Percentiles rank a stretch among this genome's conserved stretches.
Evolutionary conservation across 2,797 vertebrate species (phyloP).

Genomic region (Girardinus metallicus): DNA sequence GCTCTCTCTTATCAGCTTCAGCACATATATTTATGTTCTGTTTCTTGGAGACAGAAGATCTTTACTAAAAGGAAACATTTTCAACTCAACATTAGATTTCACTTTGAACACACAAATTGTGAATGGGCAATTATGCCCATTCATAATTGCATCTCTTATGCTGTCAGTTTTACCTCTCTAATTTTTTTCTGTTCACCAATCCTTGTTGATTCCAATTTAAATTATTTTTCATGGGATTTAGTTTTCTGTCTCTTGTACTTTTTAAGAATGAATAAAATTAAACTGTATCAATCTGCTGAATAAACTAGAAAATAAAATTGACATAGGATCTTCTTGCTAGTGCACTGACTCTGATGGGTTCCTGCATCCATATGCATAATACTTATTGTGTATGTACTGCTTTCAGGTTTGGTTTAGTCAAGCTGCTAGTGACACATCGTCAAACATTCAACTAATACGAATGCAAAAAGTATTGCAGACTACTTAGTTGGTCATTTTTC

Average conservation of each 20-base stretch:
- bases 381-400: not conserved
- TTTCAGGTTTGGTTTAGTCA: not conserved
- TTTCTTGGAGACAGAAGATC: not conserved
- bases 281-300: not conserved
- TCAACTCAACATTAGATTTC: not conserved
- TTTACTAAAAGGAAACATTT: not conserved
- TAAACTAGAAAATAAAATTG: not conserved
- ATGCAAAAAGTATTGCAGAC: not conserved
- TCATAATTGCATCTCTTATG: not conserved
- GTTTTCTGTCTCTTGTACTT: not conserved
- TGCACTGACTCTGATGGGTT: not conserved
- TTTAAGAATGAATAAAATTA: not conserved
- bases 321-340: not conserved
- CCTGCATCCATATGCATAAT: not conserved
- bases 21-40: not conserved
- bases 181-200: not conserved
- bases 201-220: not conserved
- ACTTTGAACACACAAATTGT: not conserved
- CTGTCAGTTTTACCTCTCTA: no score
- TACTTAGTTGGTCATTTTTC: not conserved
- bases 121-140: not conserved
- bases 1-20: not conserved
- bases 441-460: constrained; percentile 15
- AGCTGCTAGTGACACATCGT: not conserved
- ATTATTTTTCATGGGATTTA: not conserved